Evolutionary conservation across 2,797 vertebrate genomes (phyloP).

Genomic region (Allobates femoralis): DNA sequence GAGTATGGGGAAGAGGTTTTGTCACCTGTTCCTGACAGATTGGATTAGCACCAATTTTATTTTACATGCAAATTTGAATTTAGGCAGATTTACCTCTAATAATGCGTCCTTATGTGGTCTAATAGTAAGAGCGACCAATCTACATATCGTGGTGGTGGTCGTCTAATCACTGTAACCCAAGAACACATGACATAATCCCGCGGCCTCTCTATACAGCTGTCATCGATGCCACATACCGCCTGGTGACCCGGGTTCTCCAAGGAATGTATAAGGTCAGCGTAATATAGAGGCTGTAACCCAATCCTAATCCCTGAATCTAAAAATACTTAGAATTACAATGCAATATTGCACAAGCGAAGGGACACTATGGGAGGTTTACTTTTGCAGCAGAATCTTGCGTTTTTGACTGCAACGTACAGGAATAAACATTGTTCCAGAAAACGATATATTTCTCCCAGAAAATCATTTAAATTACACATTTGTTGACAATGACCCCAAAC

Average conservation of each 20-base stretch:
- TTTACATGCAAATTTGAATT: no score
- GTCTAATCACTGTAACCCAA: neutral
- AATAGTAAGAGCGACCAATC: neutral
- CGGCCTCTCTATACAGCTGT: neutral
- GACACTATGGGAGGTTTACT: neutral
- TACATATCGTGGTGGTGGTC: neutral
- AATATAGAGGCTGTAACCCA: neutral
- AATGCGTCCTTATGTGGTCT: neutral
- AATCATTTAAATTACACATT: no score
- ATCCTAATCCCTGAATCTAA: conserved; percentile 11
- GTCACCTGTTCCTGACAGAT: no score
- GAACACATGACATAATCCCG: neutral
- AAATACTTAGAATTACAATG: neutral
- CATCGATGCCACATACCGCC: neutral
- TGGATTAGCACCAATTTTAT: no score
- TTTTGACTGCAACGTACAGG: neutral
- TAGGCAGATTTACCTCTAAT: neutral
- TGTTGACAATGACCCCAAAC: no score
- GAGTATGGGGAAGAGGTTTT: no score
- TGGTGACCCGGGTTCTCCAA: neutral
- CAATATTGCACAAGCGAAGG: neutral
- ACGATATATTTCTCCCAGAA: no score
- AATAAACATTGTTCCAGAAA: conserved; percentile 6
- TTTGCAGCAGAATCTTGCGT: neutral
- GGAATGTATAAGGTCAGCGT: neutral